phyloP scores from a whole-genome alignment of 2,797 vertebrate genomes.

The Esox lucius region DNA sequence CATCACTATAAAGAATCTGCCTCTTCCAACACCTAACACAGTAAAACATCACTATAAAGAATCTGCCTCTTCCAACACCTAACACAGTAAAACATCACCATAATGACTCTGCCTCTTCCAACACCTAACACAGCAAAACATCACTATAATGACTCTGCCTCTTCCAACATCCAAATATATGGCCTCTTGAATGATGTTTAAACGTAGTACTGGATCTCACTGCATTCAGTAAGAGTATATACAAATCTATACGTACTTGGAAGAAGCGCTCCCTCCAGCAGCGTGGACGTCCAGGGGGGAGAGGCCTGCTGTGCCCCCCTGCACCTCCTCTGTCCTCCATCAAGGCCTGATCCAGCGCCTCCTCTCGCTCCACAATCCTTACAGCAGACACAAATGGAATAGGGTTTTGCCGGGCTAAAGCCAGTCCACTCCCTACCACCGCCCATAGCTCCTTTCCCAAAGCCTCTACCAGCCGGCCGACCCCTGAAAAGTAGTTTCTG shows the following conservation, averaged over 20 bases:
- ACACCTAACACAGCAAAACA: too few relatives aligned
- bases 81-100: too few relatives aligned
- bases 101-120: too few relatives aligned
- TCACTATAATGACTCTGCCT: too few relatives aligned
- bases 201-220: neutral
- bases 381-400: constrained; percentile 88
- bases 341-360: constrained; percentile 76
- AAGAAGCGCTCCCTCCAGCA: constrained; percentile 88
- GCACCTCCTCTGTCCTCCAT: constrained; percentile 65
- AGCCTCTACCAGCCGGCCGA: constrained; percentile 82
- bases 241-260: constrained; percentile 57
- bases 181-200: neutral
- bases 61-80: too few relatives aligned
- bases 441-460: constrained; percentile 87
- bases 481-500: constrained; percentile 82
- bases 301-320: constrained; percentile 55
- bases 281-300: constrained; percentile 83
- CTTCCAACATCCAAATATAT: neutral
- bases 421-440: constrained; percentile 80
- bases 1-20: too few relatives aligned
- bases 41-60: too few relatives aligned
- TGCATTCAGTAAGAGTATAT: neutral
- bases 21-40: too few relatives aligned
- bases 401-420: constrained; percentile 84
- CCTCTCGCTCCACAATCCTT: constrained; percentile 91